Percentiles rank a stretch among this genome's conserved stretches.
phyloP scores from a whole-genome alignment of 2,888 invertebrate genomes.

The Tachina grossa region DNA sequence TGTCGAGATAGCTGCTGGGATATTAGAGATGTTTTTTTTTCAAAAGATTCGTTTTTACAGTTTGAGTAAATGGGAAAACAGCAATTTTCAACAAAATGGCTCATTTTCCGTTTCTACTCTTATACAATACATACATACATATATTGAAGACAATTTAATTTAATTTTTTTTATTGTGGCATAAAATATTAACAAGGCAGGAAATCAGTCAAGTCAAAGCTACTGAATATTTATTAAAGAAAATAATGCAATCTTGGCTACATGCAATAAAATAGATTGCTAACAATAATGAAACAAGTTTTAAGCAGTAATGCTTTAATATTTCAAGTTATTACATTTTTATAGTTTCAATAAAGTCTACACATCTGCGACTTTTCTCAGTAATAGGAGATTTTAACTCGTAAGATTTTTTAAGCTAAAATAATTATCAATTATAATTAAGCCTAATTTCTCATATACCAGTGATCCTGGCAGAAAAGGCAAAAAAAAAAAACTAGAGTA shows the following conservation, averaged over 20 bases:
- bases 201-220: slow-evolving; percentile 47
- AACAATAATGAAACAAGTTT: slow-evolving; percentile 6
- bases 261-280: slow-evolving; percentile 34
- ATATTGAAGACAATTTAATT: slow-evolving; percentile 42
- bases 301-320: neutral
- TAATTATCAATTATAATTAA: no score
- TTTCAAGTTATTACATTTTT: slow-evolving; percentile 3
- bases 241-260: slow-evolving; percentile 3
- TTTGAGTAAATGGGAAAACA: slow-evolving; percentile 20
- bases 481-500: no score
- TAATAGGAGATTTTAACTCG: neutral
- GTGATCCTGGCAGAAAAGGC: no score
- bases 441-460: no score
- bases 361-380: neutral
- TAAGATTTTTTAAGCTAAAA: no score
- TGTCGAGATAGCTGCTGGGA: slow-evolving; percentile 7
- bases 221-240: slow-evolving; percentile 33
- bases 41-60: neutral
- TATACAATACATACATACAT: neutral
- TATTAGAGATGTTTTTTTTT: neutral
- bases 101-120: slow-evolving; percentile 19
- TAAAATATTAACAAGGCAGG: slow-evolving; percentile 43
- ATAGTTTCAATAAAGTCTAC: neutral
- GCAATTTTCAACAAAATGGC: slow-evolving; percentile 50
- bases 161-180: slow-evolving; percentile 2